Conservation (phyloP, 2,797 vertebrate species). For the Microctenopoma lineatum region DNA sequence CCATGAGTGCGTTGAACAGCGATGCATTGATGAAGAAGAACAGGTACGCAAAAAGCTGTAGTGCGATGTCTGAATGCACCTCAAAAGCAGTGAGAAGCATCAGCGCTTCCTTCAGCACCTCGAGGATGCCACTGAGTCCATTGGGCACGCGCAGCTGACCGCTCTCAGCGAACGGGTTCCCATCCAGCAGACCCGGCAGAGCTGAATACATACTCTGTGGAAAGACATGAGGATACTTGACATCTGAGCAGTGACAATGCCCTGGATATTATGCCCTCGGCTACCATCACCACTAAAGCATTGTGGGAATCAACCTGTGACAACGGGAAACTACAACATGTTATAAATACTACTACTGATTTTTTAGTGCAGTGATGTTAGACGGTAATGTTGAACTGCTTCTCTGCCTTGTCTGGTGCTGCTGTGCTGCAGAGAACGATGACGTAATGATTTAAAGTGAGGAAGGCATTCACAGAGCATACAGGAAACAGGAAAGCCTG, state of each 20-base stretch:
- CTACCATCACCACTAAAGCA: constrained; percentile 37
- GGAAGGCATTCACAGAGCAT: constrained; percentile 37
- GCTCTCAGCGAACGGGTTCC: constrained; percentile 84
- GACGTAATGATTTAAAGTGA: constrained; percentile 34
- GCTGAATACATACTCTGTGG: constrained; percentile 83
- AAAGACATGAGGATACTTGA: background rate
- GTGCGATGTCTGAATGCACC: constrained; percentile 81
- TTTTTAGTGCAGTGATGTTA: background rate
- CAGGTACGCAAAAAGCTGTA: constrained; percentile 84
- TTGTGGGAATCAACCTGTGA: constrained; percentile 12
- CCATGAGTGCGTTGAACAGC: constrained; percentile 87
- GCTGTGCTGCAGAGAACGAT: constrained; percentile 1
- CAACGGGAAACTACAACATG: too few species aligned
- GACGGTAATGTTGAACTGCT: background rate
- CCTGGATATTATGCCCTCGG: background rate
- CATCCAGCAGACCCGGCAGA: constrained; percentile 81
- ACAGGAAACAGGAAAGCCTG: constrained; percentile 52
- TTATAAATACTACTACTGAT: background rate
- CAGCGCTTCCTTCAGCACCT: constrained; percentile 82
- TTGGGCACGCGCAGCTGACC: constrained; percentile 77
- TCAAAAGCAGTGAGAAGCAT: constrained; percentile 78
- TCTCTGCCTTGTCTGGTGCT: background rate
- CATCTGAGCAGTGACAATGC: background rate
- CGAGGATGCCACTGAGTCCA: constrained; percentile 74
- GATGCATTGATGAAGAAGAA: constrained; percentile 89